Evolutionary conservation across 2,797 vertebrate genomes (phyloP).

Genomic region (Hemibagrus guttatus): DNA sequence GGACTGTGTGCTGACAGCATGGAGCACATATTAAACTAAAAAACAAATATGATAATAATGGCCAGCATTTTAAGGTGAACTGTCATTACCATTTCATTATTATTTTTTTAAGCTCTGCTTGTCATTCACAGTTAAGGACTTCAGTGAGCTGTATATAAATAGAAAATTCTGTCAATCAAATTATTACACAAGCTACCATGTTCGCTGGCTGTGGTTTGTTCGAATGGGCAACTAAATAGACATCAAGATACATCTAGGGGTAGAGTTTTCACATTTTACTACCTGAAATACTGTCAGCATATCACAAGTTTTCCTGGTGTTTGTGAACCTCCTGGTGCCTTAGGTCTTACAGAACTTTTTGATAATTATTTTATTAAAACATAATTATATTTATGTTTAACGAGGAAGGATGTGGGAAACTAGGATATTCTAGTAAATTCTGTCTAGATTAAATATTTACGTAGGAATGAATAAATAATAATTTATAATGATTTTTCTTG

Average conservation of each 20-base stretch:
- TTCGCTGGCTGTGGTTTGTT: not conserved
- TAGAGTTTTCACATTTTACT: not conserved
- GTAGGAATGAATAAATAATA: not conserved
- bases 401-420: not conserved
- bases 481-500: not conserved
- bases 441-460: not conserved
- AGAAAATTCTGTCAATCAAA: not conserved
- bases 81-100: not conserved
- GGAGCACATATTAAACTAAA: not conserved
- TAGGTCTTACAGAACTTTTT: not conserved
- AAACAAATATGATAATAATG: not conserved
- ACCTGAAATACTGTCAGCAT: not conserved
- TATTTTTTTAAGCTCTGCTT: not conserved
- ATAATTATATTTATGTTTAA: not conserved
- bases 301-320: not conserved
- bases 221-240: not conserved
- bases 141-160: not conserved
- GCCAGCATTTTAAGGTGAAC: not conserved
- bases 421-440: not conserved
- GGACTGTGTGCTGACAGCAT: not conserved
- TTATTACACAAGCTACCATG: not conserved
- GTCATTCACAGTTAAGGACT: not conserved
- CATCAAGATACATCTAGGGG: not conserved
- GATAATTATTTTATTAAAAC: not conserved
- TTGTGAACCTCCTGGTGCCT: not conserved